phyloP scores from a whole-genome alignment of 2,888 invertebrate species.

The Mesodorylaimus sp. region DNA sequence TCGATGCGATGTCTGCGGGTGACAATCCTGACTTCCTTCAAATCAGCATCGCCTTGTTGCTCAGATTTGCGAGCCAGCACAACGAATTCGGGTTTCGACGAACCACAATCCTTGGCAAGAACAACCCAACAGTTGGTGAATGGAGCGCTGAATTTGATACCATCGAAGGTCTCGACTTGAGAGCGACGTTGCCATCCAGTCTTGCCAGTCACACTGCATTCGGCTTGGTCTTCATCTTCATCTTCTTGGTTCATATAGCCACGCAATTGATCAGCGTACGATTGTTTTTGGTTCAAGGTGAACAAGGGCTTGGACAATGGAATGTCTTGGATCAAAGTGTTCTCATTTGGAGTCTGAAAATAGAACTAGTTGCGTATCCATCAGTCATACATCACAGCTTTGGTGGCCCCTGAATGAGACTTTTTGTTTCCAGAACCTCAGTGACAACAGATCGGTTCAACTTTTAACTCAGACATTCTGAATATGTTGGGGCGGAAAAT shows the following conservation, averaged over 20 bases:
- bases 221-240: too few relatives aligned
- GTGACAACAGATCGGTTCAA: too few relatives aligned
- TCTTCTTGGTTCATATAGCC: not conserved
- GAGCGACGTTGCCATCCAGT: conserved; percentile 1
- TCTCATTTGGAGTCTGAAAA: conserved; percentile 15
- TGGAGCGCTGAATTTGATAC: conserved; percentile 19
- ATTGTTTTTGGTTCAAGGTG: not conserved
- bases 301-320: conserved; percentile 12
- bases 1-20: conserved; percentile 14
- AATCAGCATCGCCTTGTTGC: not conserved
- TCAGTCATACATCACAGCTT: not conserved
- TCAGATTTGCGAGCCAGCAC: conserved; percentile 19
- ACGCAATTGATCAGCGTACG: not conserved
- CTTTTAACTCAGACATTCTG: too few relatives aligned
- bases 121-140: conserved; percentile 30
- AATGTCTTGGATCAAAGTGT: conserved; percentile 11
- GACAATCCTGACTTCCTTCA: conserved; percentile 18
- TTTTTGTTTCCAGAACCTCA: too few relatives aligned
- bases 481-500: conserved; percentile 11
- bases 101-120: conserved; percentile 32
- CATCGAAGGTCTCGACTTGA: conserved; percentile 25
- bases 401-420: not conserved
- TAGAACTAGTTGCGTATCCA: not conserved
- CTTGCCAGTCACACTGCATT: too few relatives aligned
- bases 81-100: conserved; percentile 25